Base-by-base conservation (phyloP, 2,113 vertebrate genomes). In the Dipodomys stephensi region DNA sequence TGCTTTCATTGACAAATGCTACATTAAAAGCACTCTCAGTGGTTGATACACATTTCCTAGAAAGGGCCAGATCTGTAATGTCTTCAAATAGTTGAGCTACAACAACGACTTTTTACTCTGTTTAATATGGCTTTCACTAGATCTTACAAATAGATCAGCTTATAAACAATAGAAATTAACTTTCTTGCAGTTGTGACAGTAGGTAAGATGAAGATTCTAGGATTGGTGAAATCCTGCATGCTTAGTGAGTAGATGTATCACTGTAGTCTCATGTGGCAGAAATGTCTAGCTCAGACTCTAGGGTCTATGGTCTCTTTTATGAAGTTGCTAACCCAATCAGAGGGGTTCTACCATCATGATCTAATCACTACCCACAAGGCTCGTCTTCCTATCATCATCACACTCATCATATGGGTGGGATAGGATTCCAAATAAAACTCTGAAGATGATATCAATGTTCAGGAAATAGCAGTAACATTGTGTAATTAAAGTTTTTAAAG, bases 401-500 rank as follows among this genome's bases (percentile, higher is more conserved):
- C 39, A 30, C 19, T 15, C 20, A 73, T 18, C 6, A 32, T 30
- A 30, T 20, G 12, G 23, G 2, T 6, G 12, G 16, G 49, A 12
- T 49, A 49, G 49, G 49, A 49, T 49, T 49, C 49, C 8, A 49
- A 49, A 49, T 11, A 49, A 49, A 49, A 49, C 49, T 12, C 49
- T 49, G 49, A 49, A 49, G 49, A 12, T 49, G 49, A 49, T 49
- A 49, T 49, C 49, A 49, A 49, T 49, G 49, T 49, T 49, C 49
- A 49, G 49, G 49, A 9, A 49, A 9, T 49, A 49, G 2, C 64
- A 65, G 19, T 65, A 65, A 65, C 4, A 27, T 62, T 64, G 12
- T 60, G 28, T n/a, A 92, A 62, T 49, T 80, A 74, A 68, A 62
- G n/a, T 74, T 67, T 62, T 71, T n/a, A 89, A 95, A 72, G 3